Evolutionary conservation across 2,888 invertebrate genomes (phyloP).

Genomic region (Platycnemis pennipes): DNA sequence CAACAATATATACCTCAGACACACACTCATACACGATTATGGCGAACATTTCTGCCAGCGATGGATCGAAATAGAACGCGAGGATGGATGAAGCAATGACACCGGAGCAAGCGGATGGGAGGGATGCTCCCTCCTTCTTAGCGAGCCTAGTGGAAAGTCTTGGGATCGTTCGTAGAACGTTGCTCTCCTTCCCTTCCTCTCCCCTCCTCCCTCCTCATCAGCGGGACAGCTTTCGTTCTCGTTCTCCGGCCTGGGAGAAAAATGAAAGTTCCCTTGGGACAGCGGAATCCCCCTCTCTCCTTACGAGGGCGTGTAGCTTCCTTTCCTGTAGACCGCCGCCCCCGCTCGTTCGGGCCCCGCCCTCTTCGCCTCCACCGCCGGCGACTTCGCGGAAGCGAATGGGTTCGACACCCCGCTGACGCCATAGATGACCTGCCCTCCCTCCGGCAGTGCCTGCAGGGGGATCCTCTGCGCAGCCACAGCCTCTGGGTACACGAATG

Average conservation of each 20-base stretch:
- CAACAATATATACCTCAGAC: conserved; percentile 43
- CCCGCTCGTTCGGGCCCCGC: conserved; percentile 11
- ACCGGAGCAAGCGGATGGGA: background rate
- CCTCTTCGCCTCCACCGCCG: conserved; percentile 34
- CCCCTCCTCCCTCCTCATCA: background rate
- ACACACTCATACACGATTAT: background rate
- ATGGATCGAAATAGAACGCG: conserved; percentile 7
- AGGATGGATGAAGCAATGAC: conserved; percentile 35
- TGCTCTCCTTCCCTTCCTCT: conserved; percentile 31
- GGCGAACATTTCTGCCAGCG: background rate
- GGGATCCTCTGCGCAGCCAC: background rate
- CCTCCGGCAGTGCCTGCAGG: background rate
- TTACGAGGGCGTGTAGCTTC: conserved; percentile 47
- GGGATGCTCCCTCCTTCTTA: conserved; percentile 29
- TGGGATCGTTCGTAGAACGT: background rate
- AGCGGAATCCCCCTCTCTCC: conserved; percentile 2
- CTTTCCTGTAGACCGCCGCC: conserved; percentile 31
- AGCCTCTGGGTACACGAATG: conserved; percentile 40
- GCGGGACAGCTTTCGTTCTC: conserved; percentile 14
- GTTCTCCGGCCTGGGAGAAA: conserved; percentile 38
- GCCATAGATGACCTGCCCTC: conserved; percentile 23
- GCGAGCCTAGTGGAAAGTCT: conserved; percentile 28
- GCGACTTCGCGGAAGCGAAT: background rate
- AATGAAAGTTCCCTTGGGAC: conserved; percentile 59
- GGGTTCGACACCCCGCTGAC: background rate